Conservation (phyloP, 2,113 vertebrate species). For the Nannospalax galili region DNA sequence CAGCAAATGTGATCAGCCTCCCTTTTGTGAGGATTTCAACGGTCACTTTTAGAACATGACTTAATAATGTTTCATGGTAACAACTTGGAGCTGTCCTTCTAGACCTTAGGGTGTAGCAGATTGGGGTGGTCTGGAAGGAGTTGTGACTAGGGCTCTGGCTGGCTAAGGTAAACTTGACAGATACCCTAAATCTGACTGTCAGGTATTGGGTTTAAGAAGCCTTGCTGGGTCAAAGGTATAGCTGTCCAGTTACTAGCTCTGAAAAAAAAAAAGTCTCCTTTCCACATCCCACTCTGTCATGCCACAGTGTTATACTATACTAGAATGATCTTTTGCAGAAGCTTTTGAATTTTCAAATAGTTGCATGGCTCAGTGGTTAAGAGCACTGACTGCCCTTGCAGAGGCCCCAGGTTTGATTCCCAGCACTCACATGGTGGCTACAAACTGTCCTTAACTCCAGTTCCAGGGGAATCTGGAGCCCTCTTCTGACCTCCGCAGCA, state of each 20-base stretch:
- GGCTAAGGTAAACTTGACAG: not conserved
- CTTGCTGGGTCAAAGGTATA: no score
- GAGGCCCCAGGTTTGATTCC: no score
- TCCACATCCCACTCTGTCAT: not conserved
- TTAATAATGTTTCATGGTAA: not conserved
- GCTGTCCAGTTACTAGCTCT: not conserved
- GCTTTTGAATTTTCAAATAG: not conserved
- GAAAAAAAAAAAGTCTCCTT: not conserved
- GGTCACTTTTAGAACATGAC: not conserved
- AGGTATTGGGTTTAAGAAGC: not conserved
- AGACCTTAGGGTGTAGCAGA: not conserved
- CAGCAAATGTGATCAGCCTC: not conserved
- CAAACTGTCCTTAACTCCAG: no score
- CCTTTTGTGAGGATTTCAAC: not conserved
- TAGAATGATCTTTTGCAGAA: not conserved
- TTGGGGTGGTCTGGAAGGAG: not conserved
- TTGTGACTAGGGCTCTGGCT: not conserved
- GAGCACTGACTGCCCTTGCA: no score
- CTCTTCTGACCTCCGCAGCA: no score
- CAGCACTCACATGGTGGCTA: no score
- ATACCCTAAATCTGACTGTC: not conserved
- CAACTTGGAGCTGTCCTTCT: not conserved
- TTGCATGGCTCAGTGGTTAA: no score
- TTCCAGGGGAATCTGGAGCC: no score
- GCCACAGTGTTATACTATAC: not conserved